A percentile compares a stretch with the other conserved stretches of the same genome.
phyloP scores from a whole-genome alignment of 2,888 invertebrate species.

The Phymatocera aterrima region DNA sequence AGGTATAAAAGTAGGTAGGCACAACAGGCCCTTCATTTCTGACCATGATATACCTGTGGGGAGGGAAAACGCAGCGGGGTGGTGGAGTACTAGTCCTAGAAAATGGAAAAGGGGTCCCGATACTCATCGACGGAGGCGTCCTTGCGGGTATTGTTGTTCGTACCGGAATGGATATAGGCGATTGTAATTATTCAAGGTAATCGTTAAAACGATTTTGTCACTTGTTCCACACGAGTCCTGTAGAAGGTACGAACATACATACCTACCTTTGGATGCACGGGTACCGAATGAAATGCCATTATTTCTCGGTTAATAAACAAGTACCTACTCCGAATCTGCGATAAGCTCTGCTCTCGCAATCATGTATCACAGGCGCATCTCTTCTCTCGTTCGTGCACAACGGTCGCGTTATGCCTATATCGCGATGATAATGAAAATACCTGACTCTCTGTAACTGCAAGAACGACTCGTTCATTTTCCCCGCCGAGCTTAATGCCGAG shows the following conservation, averaged over 20 bases:
- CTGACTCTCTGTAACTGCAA: background rate
- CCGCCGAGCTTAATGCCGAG: constrained; percentile 31
- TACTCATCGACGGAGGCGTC: constrained; percentile 71
- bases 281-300: background rate
- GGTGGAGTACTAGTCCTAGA: constrained; percentile 47
- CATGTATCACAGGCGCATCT: no score
- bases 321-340: no score
- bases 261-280: background rate
- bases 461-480: constrained; percentile 6
- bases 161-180: constrained; percentile 67
- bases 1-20: no score
- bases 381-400: background rate
- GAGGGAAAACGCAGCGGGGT: constrained; percentile 18
- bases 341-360: no score
- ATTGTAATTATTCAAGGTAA: constrained; percentile 64
- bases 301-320: no score
- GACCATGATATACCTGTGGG: constrained; percentile 32
- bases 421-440: background rate
- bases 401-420: constrained; percentile 9
- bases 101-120: constrained; percentile 53
- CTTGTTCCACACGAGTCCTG: constrained; percentile 62
- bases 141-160: constrained; percentile 69
- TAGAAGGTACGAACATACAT: background rate
- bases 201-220: constrained; percentile 73
- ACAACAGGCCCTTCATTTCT: no score